Percentiles rank a stretch among this genome's conserved stretches.
These are phyloP conservation scores for Ateles fusciceps DNA, from an alignment of 2,797 vertebrate species.

Conservation along the genomic window DNA sequence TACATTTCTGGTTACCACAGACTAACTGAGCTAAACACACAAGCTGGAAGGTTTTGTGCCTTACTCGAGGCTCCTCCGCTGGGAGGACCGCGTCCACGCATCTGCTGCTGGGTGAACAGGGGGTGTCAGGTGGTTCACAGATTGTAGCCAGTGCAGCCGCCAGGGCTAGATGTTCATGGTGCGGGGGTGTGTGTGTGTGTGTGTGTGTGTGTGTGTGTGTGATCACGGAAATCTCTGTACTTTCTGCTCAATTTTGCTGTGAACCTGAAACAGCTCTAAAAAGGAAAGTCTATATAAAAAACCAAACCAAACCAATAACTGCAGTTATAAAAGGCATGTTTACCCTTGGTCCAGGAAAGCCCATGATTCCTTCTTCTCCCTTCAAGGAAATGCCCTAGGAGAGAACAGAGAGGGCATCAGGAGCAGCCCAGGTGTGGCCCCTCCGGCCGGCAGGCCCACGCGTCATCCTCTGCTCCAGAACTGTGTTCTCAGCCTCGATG, in stretches of 20 bases:
- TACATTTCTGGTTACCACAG: not conserved
- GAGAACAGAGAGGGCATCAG: not conserved
- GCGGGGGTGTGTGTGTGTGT: too few relatives aligned
- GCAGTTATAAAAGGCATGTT: not conserved
- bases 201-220: not conserved
- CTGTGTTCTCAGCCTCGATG: not conserved
- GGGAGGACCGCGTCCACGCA: too few relatives aligned
- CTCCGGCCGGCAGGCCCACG: not conserved
- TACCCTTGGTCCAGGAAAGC: conserved; percentile 90
- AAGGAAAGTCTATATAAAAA: not conserved
- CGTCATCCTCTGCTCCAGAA: not conserved
- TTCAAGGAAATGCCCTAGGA: conserved; percentile 82
- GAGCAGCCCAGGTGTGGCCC: not conserved
- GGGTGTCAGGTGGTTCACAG: accelerated
- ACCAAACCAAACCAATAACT: not conserved
- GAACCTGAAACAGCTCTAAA: not conserved
- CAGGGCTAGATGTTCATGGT: accelerated
- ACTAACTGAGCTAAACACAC: not conserved
- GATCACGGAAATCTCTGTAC: too few relatives aligned
- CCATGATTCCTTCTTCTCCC: conserved; percentile 92
- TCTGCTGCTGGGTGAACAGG: accelerated
- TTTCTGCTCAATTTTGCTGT: not conserved
- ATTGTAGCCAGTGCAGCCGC: accelerated
- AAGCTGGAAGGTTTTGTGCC: not conserved
- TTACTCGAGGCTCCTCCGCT: accelerated